Evolutionary conservation across 2,113 vertebrate species (phyloP), one percentile per base, ranked within the genome.

Genomic region (Macquaria australasica): DNA sequence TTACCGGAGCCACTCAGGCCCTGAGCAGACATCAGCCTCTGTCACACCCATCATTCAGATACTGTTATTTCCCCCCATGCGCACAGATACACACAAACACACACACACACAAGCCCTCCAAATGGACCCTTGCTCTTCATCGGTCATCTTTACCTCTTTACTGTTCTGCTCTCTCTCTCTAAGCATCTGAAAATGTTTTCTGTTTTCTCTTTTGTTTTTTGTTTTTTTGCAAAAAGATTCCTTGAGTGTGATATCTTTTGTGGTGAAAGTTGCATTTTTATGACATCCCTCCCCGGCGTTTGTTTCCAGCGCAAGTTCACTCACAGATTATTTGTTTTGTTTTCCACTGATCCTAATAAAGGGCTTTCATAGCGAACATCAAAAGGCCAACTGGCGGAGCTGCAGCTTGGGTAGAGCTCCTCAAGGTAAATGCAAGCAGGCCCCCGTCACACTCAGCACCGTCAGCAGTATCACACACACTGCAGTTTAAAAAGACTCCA

Each of bases 41-140:
- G 91, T 91, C 88, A 93, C 81, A 53, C 37, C 73, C 83, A 94
- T 95, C 87, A 91, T 69, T 94, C 90, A 93, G 69, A 73, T 55
- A 11, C 80, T 73, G 77, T 87, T 94, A 92, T 94, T 90, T 83
- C 55, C 78, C 83, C 79, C 76, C 79, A 55, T 81, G 70, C 37
- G 21, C 70, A 25, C 51, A 66, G 50, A 87, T 7, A 39, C 80
- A 79, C 67, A 79, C 76, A 87, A 15, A 83, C 25, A 86, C 51
- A 48, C 63, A 68, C 76, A 77, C 68, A 79, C 67, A 85, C 50
- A 28, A 45, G 15, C 39, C 71, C 77, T 59, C 58, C 25, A 56
- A 21, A 15, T 76, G 73, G 82, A 82, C 66, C 74, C 28, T 16
- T 53, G 41, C 69, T 70, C 37, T 74, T 83, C 74, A 72, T 82